phyloP scores from a whole-genome alignment of 2,888 invertebrate species.

The Aradus depressus region DNA sequence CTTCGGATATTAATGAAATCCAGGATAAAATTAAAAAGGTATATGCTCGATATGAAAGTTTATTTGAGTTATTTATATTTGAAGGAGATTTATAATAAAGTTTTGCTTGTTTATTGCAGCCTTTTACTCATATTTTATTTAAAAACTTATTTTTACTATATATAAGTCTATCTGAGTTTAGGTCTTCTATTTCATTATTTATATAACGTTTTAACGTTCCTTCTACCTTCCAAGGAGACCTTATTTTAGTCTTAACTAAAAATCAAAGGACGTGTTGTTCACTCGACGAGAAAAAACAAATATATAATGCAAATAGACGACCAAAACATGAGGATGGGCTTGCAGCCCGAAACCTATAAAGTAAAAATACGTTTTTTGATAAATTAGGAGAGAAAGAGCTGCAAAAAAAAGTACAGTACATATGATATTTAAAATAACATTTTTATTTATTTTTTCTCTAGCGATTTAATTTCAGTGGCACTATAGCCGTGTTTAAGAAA shows the following conservation, averaged over 20 bases:
- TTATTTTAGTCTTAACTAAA: too few species aligned
- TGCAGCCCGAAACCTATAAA: too few species aligned
- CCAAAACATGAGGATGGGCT: too few species aligned
- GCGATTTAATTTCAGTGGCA: slow-evolving; percentile 3
- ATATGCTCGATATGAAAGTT: background rate
- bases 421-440: background rate
- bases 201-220: background rate
- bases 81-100: background rate
- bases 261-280: too few species aligned
- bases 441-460: background rate
- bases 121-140: background rate
- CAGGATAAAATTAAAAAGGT: slow-evolving; percentile 8
- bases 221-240: too few species aligned
- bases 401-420: too few species aligned
- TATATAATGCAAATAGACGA: too few species aligned
- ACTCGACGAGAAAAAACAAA: too few species aligned
- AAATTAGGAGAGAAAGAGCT: too few species aligned
- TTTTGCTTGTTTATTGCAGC: background rate
- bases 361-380: too few species aligned
- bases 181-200: background rate
- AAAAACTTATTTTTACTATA: background rate
- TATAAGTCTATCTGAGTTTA: background rate
- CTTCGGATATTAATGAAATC: slow-evolving; percentile 10
- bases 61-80: background rate
- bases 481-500: slow-evolving; percentile 12